A percentile compares a stretch with the other conserved stretches of the same genome.
These are phyloP conservation scores for Oxyscelio sp. DNA, from an alignment of 2,888 invertebrate genomes.

Conservation along the genomic window DNA sequence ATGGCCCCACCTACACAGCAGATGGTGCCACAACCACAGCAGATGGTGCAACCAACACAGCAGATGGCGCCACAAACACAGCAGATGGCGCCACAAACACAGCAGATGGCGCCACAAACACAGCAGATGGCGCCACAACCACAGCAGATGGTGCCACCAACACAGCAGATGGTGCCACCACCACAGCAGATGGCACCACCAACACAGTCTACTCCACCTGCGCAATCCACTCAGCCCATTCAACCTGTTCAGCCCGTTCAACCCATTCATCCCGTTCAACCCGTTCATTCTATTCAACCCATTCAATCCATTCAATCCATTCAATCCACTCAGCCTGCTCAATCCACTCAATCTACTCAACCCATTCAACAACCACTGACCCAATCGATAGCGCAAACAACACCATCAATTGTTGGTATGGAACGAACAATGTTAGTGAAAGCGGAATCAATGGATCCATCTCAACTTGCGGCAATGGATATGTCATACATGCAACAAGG, in stretches of 20 bases:
- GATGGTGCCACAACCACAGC: too few species aligned
- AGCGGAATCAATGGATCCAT: conserved; percentile 57
- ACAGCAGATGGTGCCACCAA: conserved; percentile 74
- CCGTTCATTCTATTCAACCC: conserved; percentile 74
- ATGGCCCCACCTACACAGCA: too few species aligned
- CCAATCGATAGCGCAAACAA: conserved; percentile 42
- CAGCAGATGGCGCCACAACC: conserved; percentile 55
- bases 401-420: conserved; percentile 56
- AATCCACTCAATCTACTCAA: too few species aligned
- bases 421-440: conserved; percentile 31
- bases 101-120: conserved; percentile 73
- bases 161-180: conserved; percentile 40
- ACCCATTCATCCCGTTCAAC: conserved; percentile 29
- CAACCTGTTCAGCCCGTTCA: too few species aligned
- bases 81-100: too few species aligned
- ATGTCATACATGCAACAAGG: conserved; percentile 3
- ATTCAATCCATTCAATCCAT: conserved; percentile 74
- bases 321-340: conserved; percentile 73
- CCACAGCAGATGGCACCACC: conserved; percentile 79
- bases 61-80: too few species aligned
- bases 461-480: conserved; percentile 39
- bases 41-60: too few species aligned
- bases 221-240: conserved; percentile 50
- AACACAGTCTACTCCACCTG: conserved; percentile 75
- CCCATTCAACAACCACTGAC: conserved; percentile 78